These are phyloP conservation scores for Tromatobia lineatoria DNA, from an alignment of 2,888 invertebrate genomes.

Conservation along the genomic window DNA sequence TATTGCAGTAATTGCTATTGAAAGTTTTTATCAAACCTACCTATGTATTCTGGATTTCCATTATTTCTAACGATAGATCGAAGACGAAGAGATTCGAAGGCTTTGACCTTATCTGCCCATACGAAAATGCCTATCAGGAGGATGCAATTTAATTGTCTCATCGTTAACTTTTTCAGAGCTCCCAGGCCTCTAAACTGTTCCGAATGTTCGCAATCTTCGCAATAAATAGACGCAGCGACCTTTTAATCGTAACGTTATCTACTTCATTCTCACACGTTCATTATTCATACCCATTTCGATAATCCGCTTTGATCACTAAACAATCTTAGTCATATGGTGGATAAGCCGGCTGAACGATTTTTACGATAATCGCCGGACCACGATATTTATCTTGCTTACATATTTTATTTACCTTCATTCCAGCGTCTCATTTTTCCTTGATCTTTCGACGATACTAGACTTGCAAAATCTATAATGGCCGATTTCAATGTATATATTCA, in stretches of 20 bases:
- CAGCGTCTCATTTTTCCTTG: too few relatives aligned
- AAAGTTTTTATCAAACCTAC: constrained; percentile 44
- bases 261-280: background rate
- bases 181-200: background rate
- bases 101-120: background rate
- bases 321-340: too few relatives aligned
- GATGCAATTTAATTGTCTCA: background rate
- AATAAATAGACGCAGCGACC: background rate
- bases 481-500: too few relatives aligned
- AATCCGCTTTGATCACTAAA: background rate
- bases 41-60: constrained; percentile 66
- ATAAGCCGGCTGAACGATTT: too few relatives aligned
- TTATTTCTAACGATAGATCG: constrained; percentile 57
- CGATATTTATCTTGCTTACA: too few relatives aligned
- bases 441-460: too few relatives aligned
- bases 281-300: background rate
- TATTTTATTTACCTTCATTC: too few relatives aligned
- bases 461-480: too few relatives aligned
- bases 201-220: background rate
- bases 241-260: constrained; percentile 14
- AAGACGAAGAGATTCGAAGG: constrained; percentile 54
- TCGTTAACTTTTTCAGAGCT: background rate
- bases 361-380: too few relatives aligned
- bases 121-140: constrained; percentile 4
- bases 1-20: too few relatives aligned